Evolutionary conservation across 2,888 invertebrate species (phyloP), one percentile per base, ranked within the genome.

Genomic region (Xestia ashworthii): DNA sequence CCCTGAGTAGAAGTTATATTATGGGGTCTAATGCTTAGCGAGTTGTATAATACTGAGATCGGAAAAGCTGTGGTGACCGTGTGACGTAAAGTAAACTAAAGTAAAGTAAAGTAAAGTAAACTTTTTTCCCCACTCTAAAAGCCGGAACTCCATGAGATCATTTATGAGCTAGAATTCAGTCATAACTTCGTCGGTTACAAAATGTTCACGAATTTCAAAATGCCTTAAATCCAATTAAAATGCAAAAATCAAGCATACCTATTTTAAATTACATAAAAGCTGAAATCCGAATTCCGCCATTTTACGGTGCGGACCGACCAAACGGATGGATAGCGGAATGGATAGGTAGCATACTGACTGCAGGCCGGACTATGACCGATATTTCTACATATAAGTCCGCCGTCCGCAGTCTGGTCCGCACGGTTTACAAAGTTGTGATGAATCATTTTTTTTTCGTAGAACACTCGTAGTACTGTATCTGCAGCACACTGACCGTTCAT

Each of bases 1-100:
- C 44, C 64, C 67, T 68, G 38, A 80, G 41, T 74, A 22, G 66
- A 83, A 85, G 66, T 85, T 83, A 85, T 68, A 58, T 68, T 48
- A 67, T 60, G 11, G n/a, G 8, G 44, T 65, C n/a, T 71, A 60
- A 80, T 44, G 65, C 65, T 58, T 64, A 60, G 50, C n/a, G 32
- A 38, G 46, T 16, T 50, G 19, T 32, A 46, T 11, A 32, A 9
- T 71, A 64, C 55, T 38, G 48, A 44, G n/a, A 71, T 50, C 65
- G 16, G 16, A 38, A 19, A 46, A 32, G 11, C 22, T 41, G 22
- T 19, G 8, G 1, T 8, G 16, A 38, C 5, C 16, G 11, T 16
- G 1, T 14, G 16, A 41, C 22, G 6, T 66, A 58, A 46, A 74
- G 6, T 48, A n/a, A n/a, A n/a, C n/a, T n/a, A n/a, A n/a, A n/a